A percentile compares a stretch with the other conserved stretches of the same genome.
phyloP scores from a whole-genome alignment of 1,140 invertebrate species.

The Nilaparvata lugens region DNA sequence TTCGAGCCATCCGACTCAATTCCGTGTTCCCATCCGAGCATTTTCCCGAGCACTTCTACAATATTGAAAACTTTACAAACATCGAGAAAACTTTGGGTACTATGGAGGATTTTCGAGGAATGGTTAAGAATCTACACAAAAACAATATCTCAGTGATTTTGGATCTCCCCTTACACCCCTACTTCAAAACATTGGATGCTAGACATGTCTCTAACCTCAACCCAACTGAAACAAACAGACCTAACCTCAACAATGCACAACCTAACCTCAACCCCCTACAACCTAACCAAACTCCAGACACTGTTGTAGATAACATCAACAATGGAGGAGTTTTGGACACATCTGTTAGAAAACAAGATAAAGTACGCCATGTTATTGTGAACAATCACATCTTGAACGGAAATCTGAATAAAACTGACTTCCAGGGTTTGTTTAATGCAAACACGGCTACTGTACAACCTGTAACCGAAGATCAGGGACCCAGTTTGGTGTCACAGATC shows the following conservation, averaged over 20 bases:
- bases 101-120: constrained; percentile 49
- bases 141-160: constrained; percentile 61
- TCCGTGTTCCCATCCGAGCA: constrained; percentile 59
- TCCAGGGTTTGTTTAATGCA: not conserved
- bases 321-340: too few species aligned
- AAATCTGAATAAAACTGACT: constrained; percentile 6
- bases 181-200: constrained; percentile 32
- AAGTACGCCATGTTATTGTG: constrained; percentile 18
- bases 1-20: constrained; percentile 57
- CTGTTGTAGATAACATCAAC: too few species aligned
- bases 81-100: constrained; percentile 55
- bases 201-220: constrained; percentile 24
- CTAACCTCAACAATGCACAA: too few species aligned
- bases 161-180: constrained; percentile 60
- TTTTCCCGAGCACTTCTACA: constrained; percentile 58
- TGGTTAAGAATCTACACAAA: constrained; percentile 48
- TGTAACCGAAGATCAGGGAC: not conserved
- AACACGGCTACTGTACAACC: not conserved
- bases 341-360: too few species aligned
- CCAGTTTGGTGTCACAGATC: constrained; percentile 39
- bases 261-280: too few species aligned
- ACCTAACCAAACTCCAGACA: too few species aligned
- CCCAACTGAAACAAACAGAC: not conserved
- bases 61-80: constrained; percentile 48
- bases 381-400: constrained; percentile 23